Evolutionary conservation across 2,113 vertebrate genomes (phyloP), one percentile per base, ranked within the genome.

Genomic region (Chionodraco myersi): DNA sequence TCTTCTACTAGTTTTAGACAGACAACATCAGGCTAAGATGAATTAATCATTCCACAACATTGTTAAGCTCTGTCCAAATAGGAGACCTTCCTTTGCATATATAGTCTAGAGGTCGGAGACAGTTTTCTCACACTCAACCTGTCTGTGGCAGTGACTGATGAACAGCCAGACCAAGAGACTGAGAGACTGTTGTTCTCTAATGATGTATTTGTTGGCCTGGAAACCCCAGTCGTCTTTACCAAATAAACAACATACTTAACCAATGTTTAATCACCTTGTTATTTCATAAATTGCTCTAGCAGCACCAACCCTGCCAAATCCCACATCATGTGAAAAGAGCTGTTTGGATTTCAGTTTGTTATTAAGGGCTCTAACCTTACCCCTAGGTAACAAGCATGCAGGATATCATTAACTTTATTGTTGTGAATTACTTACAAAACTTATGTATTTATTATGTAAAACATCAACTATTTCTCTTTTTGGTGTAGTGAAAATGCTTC

Each of bases 91-190:
- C 56, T 79, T 78, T 54, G 54, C 47, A 78, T 63, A 26, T 49
- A 36, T 61, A 67, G n/a, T 64, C 10, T 26, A 3, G 54, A 70
- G 10, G 16, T 12, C 53, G 12, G 16, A 52, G 44, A 63, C 13
- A 56, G 9, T 63, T 62, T 56, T 15, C 34, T 59, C 51, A 61
- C 59, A 66, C 59, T 68, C 53, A 67, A 34, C n/a, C 36, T 61
- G 18, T 65, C 54, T 76, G n/a, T 66, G 49, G 26, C 23, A 72
- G 47, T 65, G 60, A 82, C 49, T 75, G 72, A 85, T 78, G 80
- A 69, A 82, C 45, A 66, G 54, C 54, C 54, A 23, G 47, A 2
- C n/a, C 10, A 6, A 14, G 10, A 58, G 13, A 30, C n/a, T 10
- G 11, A 14, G 10, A 58, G 13, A 30, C 16, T n/a, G 18, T 45